These are phyloP conservation scores for Drosophila bunnanda DNA, from an alignment of 2,888 invertebrate species.

Conservation along the genomic window DNA sequence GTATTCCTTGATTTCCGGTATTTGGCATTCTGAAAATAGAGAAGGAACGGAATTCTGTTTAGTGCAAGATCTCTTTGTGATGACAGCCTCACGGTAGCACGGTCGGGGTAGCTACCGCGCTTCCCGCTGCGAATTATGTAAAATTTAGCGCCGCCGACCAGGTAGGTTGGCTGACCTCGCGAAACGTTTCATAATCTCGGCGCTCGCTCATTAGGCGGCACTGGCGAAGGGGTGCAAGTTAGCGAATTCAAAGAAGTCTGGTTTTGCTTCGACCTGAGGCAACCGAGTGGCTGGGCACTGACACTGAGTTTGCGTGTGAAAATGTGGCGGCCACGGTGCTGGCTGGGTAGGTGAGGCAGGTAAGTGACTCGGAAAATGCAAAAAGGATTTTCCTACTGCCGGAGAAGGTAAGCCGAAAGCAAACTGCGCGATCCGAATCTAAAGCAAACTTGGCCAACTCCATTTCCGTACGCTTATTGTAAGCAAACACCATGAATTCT, in stretches of 20 bases:
- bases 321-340: slow-evolving; percentile 39
- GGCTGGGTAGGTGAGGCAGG: slow-evolving; percentile 20
- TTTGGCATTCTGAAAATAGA: slow-evolving; percentile 75
- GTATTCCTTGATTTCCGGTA: slow-evolving; percentile 68
- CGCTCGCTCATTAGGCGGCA: slow-evolving; percentile 30
- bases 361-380: slow-evolving; percentile 9
- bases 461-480: slow-evolving; percentile 52
- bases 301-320: slow-evolving; percentile 45
- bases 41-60: slow-evolving; percentile 10
- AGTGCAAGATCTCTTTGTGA: slow-evolving; percentile 36
- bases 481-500: slow-evolving; percentile 51
- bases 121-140: slow-evolving; percentile 12
- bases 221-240: slow-evolving; percentile 30
- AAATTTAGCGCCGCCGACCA: slow-evolving; percentile 46
- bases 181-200: slow-evolving; percentile 24
- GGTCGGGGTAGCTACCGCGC: slow-evolving; percentile 12
- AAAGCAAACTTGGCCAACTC: slow-evolving; percentile 28
- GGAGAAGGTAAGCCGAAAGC: slow-evolving; percentile 14
- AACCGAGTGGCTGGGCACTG: neutral
- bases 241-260: slow-evolving; percentile 27
- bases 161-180: slow-evolving; percentile 38
- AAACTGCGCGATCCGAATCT: slow-evolving; percentile 11
- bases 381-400: slow-evolving; percentile 19
- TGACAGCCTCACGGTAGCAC: slow-evolving; percentile 39
- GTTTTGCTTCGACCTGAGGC: slow-evolving; percentile 18